Evolutionary conservation across 35 echinoderm and acorn worm species (phyloP).

Genomic region (Diadema setosum): DNA sequence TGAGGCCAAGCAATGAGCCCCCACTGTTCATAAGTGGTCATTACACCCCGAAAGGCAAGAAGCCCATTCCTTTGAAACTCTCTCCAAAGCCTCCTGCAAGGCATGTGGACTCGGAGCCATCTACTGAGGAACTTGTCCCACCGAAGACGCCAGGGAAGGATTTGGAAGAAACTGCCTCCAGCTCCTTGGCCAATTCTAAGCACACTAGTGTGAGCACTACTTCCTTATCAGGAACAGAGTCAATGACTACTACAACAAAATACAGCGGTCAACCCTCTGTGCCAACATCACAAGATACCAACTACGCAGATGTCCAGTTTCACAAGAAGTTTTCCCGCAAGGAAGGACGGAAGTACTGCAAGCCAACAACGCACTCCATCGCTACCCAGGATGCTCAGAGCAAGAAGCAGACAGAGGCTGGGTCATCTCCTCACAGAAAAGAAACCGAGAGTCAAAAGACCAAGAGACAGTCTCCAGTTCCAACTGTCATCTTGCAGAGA

Average conservation of each 20-base stretch:
- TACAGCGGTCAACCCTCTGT: background rate
- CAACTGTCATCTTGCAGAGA: slow-evolving; percentile 7
- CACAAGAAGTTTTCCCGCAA: slow-evolving; percentile 71
- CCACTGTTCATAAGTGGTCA: background rate
- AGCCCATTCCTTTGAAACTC: background rate
- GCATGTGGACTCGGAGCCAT: background rate
- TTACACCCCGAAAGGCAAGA: slow-evolving; percentile 10
- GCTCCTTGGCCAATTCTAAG: background rate
- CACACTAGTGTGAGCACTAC: background rate
- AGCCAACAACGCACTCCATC: background rate
- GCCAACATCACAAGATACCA: background rate
- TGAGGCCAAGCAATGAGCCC: background rate
- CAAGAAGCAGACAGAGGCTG: background rate
- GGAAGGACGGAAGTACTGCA: slow-evolving; percentile 29
- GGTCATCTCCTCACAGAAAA: background rate
- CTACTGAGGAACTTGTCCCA: background rate
- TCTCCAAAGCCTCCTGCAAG: background rate
- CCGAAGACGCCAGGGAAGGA: slow-evolving; percentile 5
- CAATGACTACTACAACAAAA: background rate
- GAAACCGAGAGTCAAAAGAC: background rate
- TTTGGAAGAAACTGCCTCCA: background rate
- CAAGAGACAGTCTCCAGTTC: background rate
- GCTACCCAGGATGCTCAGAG: background rate
- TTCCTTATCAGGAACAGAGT: background rate
- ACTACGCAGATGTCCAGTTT: slow-evolving; percentile 24